Evolutionary conservation across 2,113 vertebrate species (phyloP), one percentile per base, ranked within the genome.

Genomic region (Meriones unguiculatus): DNA sequence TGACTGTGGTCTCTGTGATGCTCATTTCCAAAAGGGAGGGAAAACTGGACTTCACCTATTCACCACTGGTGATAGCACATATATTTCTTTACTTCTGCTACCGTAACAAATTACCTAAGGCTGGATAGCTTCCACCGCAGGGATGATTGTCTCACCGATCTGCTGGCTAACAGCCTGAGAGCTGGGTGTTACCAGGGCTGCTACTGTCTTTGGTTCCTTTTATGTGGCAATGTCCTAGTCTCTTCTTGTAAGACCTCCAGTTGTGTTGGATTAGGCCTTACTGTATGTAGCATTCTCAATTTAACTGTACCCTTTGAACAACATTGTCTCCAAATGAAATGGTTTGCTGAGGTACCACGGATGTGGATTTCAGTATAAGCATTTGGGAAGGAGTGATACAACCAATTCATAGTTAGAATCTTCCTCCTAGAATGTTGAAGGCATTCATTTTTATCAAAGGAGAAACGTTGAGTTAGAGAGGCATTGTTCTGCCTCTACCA

Each of bases 1-100:
- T 18, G 11, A 46, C 46, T 10, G 0, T 20, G 18, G 1, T 5
- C n/a, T 10, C 10, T 10, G 6, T 9, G 18, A 80, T 0, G 0
- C 0, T 10, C n/a, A 20, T 30, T 76, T 81, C 38, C 13, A 67
- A 22, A n/a, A 9, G 5, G n/a, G 32, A 32, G 13, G 30, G 65
- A 0, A 32, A 54, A 20, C 11, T 7, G 3, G 25, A 22, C 2
- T 92, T 25, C 35, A 14, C n/a, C 41, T 20, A 75, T 3, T 1
- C 57, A 20, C 28, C 28, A 28, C 24, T 80, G 46, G 18, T 22
- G 59, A 35, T 52, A 77, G 17, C 41, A 41, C 12, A 25, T 30
- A 2, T 10, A 50, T 24, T 75, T 17, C 5, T 88, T 87, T 82
- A 11, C 22, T 57, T 32, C 11, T 41, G 41, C 76, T n/a, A 5